phyloP scores from a whole-genome alignment of 2,113 vertebrate species.

The Himantopus leucocephalus region DNA sequence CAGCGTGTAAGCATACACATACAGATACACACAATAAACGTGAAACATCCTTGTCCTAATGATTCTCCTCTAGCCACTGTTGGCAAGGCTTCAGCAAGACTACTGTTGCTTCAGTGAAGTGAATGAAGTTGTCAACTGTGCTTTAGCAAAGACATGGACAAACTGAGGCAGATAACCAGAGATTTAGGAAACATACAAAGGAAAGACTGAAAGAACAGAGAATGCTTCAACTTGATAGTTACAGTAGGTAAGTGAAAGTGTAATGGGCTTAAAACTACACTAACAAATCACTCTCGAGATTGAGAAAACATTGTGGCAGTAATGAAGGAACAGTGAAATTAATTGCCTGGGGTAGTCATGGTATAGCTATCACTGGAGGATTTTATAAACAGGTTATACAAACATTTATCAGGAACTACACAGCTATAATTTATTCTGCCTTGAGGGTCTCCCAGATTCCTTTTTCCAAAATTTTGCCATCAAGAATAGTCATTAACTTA shows the following conservation, averaged over 20 bases:
- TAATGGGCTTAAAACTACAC: neutral
- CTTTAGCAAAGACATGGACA: neutral
- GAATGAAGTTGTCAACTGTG: neutral
- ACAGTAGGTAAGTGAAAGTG: neutral
- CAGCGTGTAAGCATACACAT: neutral
- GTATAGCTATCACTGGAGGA: neutral
- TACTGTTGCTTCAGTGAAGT: neutral
- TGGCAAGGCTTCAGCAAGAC: neutral
- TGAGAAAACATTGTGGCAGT: neutral
- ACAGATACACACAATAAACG: neutral
- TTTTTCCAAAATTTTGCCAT: neutral
- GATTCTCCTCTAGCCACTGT: neutral
- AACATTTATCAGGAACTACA: neutral
- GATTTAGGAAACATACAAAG: neutral
- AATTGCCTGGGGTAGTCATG: neutral
- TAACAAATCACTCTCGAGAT: neutral
- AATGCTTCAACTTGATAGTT: neutral
- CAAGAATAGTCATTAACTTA: neutral
- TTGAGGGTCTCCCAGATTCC: neutral
- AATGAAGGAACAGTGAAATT: neutral
- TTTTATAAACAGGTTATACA: neutral
- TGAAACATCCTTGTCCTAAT: neutral
- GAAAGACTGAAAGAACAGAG: neutral
- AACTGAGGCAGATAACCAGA: neutral
- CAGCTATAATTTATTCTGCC: neutral